Evolutionary conservation across 2,113 vertebrate genomes (phyloP).

Genomic region (Heterotilapia buettikoferi): DNA sequence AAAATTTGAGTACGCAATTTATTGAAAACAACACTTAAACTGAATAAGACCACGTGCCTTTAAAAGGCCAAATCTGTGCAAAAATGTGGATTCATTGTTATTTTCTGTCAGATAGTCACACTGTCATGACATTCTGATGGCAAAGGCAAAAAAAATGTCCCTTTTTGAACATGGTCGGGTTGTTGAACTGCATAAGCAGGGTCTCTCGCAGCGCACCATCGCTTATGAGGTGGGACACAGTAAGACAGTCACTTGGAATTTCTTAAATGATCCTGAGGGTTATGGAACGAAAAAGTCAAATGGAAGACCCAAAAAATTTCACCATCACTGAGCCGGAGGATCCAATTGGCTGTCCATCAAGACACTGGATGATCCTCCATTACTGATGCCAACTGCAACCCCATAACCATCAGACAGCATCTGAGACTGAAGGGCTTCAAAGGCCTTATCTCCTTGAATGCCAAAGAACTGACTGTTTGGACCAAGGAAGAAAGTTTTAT

Average conservation of each 20-base stretch:
- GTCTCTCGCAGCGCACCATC: neutral
- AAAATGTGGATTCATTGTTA: neutral
- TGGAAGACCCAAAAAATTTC: neutral
- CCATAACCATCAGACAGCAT: neutral
- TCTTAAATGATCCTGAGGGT: neutral
- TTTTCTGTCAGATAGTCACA: neutral
- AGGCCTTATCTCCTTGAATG: neutral
- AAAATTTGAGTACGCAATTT: neutral
- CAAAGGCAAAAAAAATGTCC: neutral
- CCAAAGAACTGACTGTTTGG: neutral
- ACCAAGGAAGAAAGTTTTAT: neutral
- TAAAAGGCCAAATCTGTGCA: neutral
- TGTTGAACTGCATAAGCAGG: neutral
- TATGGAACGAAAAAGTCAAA: neutral
- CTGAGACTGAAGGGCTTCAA: neutral
- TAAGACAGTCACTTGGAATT: neutral
- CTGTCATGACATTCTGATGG: neutral
- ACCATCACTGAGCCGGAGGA: neutral
- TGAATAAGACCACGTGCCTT: neutral
- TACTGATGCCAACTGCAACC: neutral
- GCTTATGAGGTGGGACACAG: neutral
- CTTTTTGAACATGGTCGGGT: neutral
- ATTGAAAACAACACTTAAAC: neutral
- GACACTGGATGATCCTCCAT: neutral
- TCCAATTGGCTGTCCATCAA: neutral